Conservation (phyloP, 2,113 vertebrate species). For the Sciurus niger region DNA sequence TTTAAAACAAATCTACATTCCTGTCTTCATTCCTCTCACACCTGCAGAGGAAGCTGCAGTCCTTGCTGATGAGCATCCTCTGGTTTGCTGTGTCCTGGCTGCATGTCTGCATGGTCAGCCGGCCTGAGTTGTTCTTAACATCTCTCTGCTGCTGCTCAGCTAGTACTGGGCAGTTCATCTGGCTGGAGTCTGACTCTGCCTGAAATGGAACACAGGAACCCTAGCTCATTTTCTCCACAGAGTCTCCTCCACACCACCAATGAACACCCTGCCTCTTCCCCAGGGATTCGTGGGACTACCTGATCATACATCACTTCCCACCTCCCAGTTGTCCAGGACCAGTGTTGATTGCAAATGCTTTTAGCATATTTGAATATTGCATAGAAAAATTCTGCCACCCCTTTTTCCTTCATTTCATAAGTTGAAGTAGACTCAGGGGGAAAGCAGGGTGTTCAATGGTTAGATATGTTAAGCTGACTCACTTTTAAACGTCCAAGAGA, state of each 20-base stretch:
- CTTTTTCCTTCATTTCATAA: slow-evolving; percentile 83
- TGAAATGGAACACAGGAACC: background rate
- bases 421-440: background rate
- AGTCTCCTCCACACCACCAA: background rate
- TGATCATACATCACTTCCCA: background rate
- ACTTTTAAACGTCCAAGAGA: background rate
- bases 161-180: background rate
- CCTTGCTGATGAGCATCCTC: background rate
- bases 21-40: background rate
- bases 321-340: background rate
- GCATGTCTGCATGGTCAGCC: too few species aligned
- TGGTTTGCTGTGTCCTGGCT: too few species aligned
- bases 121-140: background rate
- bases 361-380: background rate
- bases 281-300: background rate
- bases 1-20: background rate
- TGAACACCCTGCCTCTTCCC: background rate
- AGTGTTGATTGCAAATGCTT: background rate
- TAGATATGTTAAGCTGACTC: background rate
- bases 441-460: background rate
- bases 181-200: background rate
- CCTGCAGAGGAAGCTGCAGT: background rate
- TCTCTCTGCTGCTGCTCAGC: background rate
- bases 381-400: background rate
- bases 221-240: background rate